Evolutionary conservation across 2,888 invertebrate genomes (phyloP), one percentile per base, ranked within the genome.

Genomic region (Cheilosia soror): DNA sequence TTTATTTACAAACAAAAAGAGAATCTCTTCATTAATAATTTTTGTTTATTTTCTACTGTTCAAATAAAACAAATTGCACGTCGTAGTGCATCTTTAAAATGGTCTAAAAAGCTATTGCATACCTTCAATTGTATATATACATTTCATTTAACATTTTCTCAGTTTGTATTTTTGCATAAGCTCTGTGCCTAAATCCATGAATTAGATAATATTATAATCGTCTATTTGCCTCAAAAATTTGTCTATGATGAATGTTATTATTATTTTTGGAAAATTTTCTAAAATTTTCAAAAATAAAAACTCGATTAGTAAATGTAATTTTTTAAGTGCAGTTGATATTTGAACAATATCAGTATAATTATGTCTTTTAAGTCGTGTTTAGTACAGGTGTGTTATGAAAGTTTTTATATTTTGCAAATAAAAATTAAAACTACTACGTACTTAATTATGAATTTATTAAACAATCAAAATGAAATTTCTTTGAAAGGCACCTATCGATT

Each of bases 401-500:
- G 25, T 37, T 25, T 63, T n/a, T 69, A 5, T 29, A 13, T 58
- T 47, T 37, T 42, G 57, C 72, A 51, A 62, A 75, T 1, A 11
- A n/a, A 69, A 69, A 63, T 58, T 15, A 15, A 49, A 72, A 44
- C 9, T 29, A 65, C 5, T 20, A 55, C 15, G 37, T 31, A 20
- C 20, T 20, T 51, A 57, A 13, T 20, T 20, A 20, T 20, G 20
- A 49, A 42, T 60, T 51, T 33, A 7, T 3, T 25, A 58, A 57
- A 33, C 11, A 57, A n/a, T 15, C 13, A n/a, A 69, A 69, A 71
- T 11, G 5, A 53, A 42, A 13, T 37, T 83, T 65, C 27, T 68
- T 77, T 81, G 76, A 85, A 85, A 85, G 85, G 85, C 85, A 85
- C 85, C 85, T 81, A 76, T 85, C 85, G 85, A 81, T 84, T 79